phyloP scores from a whole-genome alignment of 2,888 invertebrate species.

The Ophion slaviceki region DNA sequence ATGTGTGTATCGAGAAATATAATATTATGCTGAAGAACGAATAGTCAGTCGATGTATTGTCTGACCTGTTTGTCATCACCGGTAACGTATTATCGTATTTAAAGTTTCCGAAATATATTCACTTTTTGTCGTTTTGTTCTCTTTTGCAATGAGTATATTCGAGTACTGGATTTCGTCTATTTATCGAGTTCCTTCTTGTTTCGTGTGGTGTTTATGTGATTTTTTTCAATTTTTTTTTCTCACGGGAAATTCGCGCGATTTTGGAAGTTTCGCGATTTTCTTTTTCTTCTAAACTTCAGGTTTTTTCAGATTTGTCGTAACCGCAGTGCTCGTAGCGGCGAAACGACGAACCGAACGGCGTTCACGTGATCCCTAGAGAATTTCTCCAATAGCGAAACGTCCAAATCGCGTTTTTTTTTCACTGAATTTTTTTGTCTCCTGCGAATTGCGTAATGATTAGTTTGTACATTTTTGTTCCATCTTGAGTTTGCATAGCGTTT shows the following conservation, averaged over 20 bases:
- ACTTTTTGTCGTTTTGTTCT: neutral
- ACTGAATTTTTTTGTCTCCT: constrained; percentile 9
- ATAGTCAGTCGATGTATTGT: constrained; percentile 23
- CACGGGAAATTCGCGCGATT: constrained; percentile 3
- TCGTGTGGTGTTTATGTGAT: neutral
- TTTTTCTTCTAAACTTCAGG: neutral
- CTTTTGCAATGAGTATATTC: constrained; percentile 19
- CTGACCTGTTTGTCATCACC: constrained; percentile 17
- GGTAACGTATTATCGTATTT: constrained; percentile 18
- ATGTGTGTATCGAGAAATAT: constrained; percentile 14
- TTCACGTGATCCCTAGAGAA: neutral
- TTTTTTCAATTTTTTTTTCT: neutral
- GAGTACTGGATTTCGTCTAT: constrained; percentile 18
- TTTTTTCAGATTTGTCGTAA: neutral
- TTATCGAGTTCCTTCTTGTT: neutral
- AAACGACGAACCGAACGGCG: neutral
- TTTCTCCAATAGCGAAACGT: neutral
- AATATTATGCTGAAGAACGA: constrained; percentile 3
- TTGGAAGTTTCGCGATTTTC: too few species aligned
- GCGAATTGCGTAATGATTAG: constrained; percentile 7
- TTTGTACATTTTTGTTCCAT: constrained; percentile 19
- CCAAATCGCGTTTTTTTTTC: neutral
- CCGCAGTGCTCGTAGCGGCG: neutral
- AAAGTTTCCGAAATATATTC: constrained; percentile 12
- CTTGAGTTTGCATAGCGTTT: neutral